Evolutionary conservation across 1,140 invertebrate genomes (phyloP), one percentile per base, ranked within the genome.

Genomic region (Ceratitis capitata): DNA sequence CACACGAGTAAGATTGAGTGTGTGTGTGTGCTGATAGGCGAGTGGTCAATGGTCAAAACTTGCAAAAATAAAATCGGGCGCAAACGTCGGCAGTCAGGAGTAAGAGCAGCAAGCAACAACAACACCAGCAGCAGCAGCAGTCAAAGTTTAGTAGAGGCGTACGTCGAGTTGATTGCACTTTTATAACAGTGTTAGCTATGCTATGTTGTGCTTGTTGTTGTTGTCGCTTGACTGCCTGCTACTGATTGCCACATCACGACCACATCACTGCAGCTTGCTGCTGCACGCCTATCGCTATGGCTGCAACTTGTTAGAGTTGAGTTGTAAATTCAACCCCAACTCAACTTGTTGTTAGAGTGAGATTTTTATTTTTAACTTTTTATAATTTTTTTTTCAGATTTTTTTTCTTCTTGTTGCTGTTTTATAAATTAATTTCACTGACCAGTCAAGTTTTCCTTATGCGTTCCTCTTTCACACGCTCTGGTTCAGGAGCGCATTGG

Each of bases 161-260:
- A 45, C 69, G 19, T 42, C 39, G 69, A 78, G 69, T 78, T 78
- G 69, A 78, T 78, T 78, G 69, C 69, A 78, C 69, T 78, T 78
- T 45, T 78, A 32, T 42, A 45, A 23, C 39, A 78, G 39, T 23
- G 39, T 35, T 69, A 35, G 61, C n/a, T 56, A 39, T 14, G 4
- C 61, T 32, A 1, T 61, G 39, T 42, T 74, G 39, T 69, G 3
- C 12, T 69, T 69, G 64, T 42, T 78, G n/a, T 78, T 78, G 69
- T 10, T 78, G 35, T 47, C 12, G 69, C 4, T 78, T 26, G 69
- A 35, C 39, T 78, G 69, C 39, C 32, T 39, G 61, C 61, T 45
- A 78, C 69, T 78, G 69, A 78, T 45, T 78, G 69, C 69, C 19
- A 10, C 42, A 78, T 35, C 69, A 78, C 39, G 69, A 78, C 69